These are phyloP conservation scores for Rotaria macrura DNA, from an alignment of 2,888 invertebrate species.

Conservation along the genomic window DNA sequence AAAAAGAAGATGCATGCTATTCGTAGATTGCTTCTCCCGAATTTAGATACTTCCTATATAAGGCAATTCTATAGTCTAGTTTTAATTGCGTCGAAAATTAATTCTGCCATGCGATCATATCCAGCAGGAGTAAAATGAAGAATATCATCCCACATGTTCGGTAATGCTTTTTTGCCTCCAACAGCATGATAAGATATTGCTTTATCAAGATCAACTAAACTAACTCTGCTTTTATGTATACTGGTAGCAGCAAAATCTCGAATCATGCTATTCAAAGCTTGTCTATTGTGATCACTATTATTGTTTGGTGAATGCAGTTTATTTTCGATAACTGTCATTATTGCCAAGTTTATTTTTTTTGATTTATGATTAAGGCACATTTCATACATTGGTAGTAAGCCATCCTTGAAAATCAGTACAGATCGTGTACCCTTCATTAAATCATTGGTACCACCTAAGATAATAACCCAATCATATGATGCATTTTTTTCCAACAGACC, in stretches of 20 bases:
- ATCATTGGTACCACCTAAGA: neutral
- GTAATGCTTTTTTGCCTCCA: neutral
- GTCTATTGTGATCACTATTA: neutral
- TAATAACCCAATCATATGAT: neutral
- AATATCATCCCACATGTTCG: neutral
- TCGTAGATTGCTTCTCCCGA: too few relatives aligned
- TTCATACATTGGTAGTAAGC: neutral
- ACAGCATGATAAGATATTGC: neutral
- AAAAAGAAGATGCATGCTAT: too few relatives aligned
- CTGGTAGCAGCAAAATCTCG: neutral
- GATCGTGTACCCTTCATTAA: neutral
- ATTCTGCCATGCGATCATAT: neutral
- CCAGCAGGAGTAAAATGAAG: neutral
- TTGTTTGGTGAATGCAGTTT: neutral
- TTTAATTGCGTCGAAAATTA: neutral
- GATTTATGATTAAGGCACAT: neutral
- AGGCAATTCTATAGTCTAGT: neutral
- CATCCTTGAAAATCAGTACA: neutral
- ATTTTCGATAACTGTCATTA: neutral
- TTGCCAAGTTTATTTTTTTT: neutral
- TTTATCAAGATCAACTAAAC: neutral
- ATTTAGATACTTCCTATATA: too few relatives aligned
- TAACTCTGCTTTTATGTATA: neutral
- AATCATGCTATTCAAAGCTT: neutral
- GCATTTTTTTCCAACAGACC: neutral